Evolutionary conservation across 1,140 invertebrate species (phyloP).

Genomic region (Adoxophyes honmai): DNA sequence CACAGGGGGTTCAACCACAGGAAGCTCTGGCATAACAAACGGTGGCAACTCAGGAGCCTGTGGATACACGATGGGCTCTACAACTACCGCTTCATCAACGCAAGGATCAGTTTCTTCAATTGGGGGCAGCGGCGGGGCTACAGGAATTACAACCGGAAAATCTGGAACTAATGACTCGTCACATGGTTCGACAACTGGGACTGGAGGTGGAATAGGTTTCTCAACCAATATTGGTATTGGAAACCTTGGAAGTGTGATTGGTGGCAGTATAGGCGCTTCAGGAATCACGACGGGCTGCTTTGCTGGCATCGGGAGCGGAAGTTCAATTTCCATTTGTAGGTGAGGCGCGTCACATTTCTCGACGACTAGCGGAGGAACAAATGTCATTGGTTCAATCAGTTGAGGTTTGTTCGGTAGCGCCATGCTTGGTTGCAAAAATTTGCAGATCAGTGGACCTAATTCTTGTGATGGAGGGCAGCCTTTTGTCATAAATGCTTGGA

Average conservation of each 20-base stretch:
- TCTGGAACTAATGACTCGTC: neutral
- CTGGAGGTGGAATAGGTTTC: neutral
- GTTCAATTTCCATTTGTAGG: neutral
- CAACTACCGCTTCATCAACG: neutral
- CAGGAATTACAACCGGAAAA: neutral
- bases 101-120: neutral
- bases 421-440: neutral
- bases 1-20: neutral
- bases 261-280: slow-evolving; percentile 11
- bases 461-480: neutral
- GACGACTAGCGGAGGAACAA: neutral
- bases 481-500: neutral
- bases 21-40: neutral
- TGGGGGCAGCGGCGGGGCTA: slow-evolving; percentile 7
- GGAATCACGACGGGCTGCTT: neutral
- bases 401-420: neutral
- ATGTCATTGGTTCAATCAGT: neutral
- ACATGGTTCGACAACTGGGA: neutral
- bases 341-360: neutral
- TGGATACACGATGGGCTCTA: neutral
- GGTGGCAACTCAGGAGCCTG: neutral
- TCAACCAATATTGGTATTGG: slow-evolving; percentile 1
- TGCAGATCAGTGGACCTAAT: neutral
- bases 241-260: neutral
- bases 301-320: neutral